Conservation (phyloP, 2,113 vertebrate genomes). For the Hippocampus abdominalis region DNA sequence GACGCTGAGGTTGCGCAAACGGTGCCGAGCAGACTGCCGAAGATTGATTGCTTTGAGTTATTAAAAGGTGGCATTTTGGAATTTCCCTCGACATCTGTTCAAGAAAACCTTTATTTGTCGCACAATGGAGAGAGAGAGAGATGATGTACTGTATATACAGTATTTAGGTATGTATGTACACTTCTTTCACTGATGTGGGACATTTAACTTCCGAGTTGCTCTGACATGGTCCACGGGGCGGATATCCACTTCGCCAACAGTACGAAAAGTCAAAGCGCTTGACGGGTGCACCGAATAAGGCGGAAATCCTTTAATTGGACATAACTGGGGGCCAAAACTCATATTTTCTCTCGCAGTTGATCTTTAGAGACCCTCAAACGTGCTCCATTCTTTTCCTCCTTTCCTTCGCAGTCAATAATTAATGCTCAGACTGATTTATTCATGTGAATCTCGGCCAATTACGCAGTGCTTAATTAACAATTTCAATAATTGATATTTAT, state of each 20-base stretch:
- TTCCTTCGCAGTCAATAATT: constrained; percentile 71
- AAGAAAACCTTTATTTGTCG: no score
- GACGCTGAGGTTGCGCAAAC: no score
- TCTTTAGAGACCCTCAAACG: constrained; percentile 70
- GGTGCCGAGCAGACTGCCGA: no score
- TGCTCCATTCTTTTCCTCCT: constrained; percentile 41
- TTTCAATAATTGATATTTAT: constrained; percentile 83
- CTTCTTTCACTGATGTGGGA: no score
- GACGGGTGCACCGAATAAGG: constrained; percentile 54
- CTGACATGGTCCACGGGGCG: neutral
- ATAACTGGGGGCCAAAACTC: constrained; percentile 76
- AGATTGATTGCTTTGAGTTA: no score
- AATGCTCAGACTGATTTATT: constrained; percentile 74
- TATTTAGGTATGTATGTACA: no score
- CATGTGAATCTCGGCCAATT: constrained; percentile 74
- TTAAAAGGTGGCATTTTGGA: no score
- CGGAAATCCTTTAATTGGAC: constrained; percentile 73
- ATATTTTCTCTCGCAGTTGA: constrained; percentile 71
- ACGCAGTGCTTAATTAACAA: constrained; percentile 73
- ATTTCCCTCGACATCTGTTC: no score
- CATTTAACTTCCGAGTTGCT: neutral
- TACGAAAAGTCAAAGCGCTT: constrained; percentile 50
- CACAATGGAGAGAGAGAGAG: no score
- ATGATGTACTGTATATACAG: no score
- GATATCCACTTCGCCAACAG: neutral